A percentile compares a stretch with the other conserved stretches of the same genome.
Conservation (phyloP, 1,140 invertebrate species). For the Zaprionus inermis region DNA sequence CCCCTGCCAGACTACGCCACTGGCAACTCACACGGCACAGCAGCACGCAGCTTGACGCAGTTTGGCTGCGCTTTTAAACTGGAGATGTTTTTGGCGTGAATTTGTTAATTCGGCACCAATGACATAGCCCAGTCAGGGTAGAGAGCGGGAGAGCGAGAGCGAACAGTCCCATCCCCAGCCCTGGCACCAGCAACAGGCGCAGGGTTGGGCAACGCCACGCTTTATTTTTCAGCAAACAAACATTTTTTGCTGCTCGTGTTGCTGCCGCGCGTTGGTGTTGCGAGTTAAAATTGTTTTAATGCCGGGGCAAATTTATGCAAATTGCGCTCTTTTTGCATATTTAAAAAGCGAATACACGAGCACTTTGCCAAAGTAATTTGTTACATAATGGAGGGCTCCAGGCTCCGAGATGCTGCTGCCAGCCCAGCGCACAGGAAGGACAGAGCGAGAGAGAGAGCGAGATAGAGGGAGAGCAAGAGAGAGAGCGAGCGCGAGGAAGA, state of each 20-base stretch:
- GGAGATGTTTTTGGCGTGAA: slow-evolving; percentile 82
- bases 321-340: slow-evolving; percentile 84
- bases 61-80: slow-evolving; percentile 58
- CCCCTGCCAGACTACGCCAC: neutral
- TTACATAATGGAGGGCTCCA: slow-evolving; percentile 72
- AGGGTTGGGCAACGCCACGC: neutral
- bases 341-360: slow-evolving; percentile 84
- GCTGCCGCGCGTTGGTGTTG: slow-evolving; percentile 71
- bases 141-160: slow-evolving; percentile 32
- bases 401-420: slow-evolving; percentile 12
- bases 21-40: neutral
- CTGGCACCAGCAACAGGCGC: slow-evolving; percentile 63
- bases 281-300: slow-evolving; percentile 84
- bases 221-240: slow-evolving; percentile 34
- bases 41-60: slow-evolving; percentile 21
- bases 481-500: slow-evolving; percentile 5
- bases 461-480: slow-evolving; percentile 11
- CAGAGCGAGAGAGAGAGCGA: neutral
- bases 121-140: slow-evolving; percentile 61
- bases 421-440: slow-evolving; percentile 9
- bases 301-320: slow-evolving; percentile 83
- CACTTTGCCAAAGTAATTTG: slow-evolving; percentile 83
- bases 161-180: slow-evolving; percentile 22
- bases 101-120: slow-evolving; percentile 84
- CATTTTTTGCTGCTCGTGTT: slow-evolving; percentile 27